Evolutionary conservation across 2,797 vertebrate genomes (phyloP), one percentile per base, ranked within the genome.

Genomic region (Hydrocynus forskahlii): DNA sequence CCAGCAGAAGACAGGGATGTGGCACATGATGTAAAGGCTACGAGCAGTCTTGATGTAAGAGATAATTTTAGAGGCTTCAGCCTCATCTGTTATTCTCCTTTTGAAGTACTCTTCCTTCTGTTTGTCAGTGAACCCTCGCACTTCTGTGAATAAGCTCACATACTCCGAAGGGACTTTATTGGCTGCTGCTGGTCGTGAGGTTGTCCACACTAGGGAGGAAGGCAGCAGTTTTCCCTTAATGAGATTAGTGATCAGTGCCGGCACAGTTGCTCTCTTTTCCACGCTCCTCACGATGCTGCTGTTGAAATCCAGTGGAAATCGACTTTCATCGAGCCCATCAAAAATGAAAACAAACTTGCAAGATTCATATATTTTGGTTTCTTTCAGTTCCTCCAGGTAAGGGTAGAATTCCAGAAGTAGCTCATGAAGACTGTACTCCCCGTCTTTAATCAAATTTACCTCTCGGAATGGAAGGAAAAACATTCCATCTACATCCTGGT

Each of bases 241-340:
- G n/a, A 84, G 38, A n/a, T 72, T 84, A 35, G 82, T 82, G 64
- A 88, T 45, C 63, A 88, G 70, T 1, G 68, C 76, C 52, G 54
- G 57, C 48, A 84, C 78, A 25, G 82, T 78, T 10, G 75, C 19
- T 2, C n/a, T 9, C 2, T 54, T 9, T 7, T n/a, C 43, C 0
- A 79, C 63, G 57, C 81, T 74, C 35, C 23, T 45, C 1, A 79
- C 50, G 1, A 17, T 59, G 29, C 62, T 64, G 5, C 19, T 75
- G 0, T 54, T 60, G 57, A 87, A 88, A 17, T 85, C 60, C 21
- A 89, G 57, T 0, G 76, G 40, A 62, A 79, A 74, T 2, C 16
- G 57, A 57, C 83, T 78, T 64, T 88, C 86, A 19, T 87, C 79
- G 52, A 88, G 75, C 0, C 86, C 88, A 71, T 89, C 86, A 78